Base-by-base conservation (phyloP, 2,113 vertebrate species). In the Calonectris borealis region DNA sequence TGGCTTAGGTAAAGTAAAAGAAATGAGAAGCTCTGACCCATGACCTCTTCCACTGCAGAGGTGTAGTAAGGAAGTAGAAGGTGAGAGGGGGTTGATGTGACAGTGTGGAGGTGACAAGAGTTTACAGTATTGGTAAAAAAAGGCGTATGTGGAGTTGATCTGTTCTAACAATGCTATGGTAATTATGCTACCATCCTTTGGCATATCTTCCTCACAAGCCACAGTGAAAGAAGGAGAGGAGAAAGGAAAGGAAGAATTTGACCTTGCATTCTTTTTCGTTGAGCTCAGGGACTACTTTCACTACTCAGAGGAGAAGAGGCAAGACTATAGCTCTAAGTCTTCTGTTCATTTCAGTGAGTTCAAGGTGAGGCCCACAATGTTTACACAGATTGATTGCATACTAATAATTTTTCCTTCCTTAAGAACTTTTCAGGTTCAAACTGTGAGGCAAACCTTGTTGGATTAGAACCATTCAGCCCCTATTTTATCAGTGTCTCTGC, bases 401-500 rank as follows among this genome's bases (percentile, higher is more conserved):
- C 77, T 97, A 92, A 83, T 84, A 88, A 75, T 77, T 94, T 96
- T 93, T 95, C 76, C 34, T 69, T 88, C 93, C 96, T 94, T 61
- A 97, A 99, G 99, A 99, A 99, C 80, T 97, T 99, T 95, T 99
- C 99, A 90, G 98, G 98, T 88, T 97, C 98, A 15, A 97, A 97
- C n/a, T 99, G 97, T 29, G 98, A 98, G 62, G 98, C 97, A 61
- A 97, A 98, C 55, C 97, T 99, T 19, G 46, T 94, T 69, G 99
- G 98, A 90, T 98, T 99, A 95, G 98, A 98, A 96, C 99, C 99
- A 54, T 98, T 99, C 75, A 99, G 97, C 79, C 97, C 98, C 61
- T 99, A 99, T 77, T 97, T 98, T 83, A 98, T 99, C 96, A 99
- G 98, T 48, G 93, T 99, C 48, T 99, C 98, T 94, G 99, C 99